Evolutionary conservation across 2,888 invertebrate genomes (phyloP).

Genomic region (Alcis repandata): DNA sequence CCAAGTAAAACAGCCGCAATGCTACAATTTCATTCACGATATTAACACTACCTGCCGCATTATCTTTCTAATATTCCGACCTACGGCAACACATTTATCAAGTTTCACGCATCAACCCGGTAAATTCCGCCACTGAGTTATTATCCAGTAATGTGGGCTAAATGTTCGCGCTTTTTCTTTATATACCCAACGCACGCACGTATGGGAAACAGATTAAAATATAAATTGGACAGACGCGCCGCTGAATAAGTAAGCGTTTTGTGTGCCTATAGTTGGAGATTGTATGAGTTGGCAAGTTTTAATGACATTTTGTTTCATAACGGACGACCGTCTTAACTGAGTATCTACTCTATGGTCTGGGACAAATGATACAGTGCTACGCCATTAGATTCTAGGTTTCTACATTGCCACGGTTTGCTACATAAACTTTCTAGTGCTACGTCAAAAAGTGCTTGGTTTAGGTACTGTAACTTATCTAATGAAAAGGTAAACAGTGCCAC

Average conservation of each 20-base stretch:
- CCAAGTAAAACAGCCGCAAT: slow-evolving; percentile 16
- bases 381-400: background rate
- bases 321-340: background rate
- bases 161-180: slow-evolving; percentile 81
- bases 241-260: slow-evolving; percentile 35
- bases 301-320: slow-evolving; percentile 5
- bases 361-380: background rate
- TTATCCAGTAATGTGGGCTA: slow-evolving; percentile 72
- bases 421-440: no score
- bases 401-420: background rate
- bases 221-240: slow-evolving; percentile 43
- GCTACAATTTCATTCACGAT: slow-evolving; percentile 12
- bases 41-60: slow-evolving; percentile 18
- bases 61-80: slow-evolving; percentile 43
- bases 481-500: no score
- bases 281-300: slow-evolving; percentile 6
- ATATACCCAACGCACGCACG: slow-evolving; percentile 76
- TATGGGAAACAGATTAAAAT: slow-evolving; percentile 47
- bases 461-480: background rate
- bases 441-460: background rate
- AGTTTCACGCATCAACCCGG: slow-evolving; percentile 68
- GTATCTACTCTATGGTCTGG: background rate
- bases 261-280: slow-evolving; percentile 24
- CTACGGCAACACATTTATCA: slow-evolving; percentile 71
- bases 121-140: slow-evolving; percentile 75